Evolutionary conservation across 2,888 invertebrate species (phyloP).

Genomic region (Drosophila phalerata): DNA sequence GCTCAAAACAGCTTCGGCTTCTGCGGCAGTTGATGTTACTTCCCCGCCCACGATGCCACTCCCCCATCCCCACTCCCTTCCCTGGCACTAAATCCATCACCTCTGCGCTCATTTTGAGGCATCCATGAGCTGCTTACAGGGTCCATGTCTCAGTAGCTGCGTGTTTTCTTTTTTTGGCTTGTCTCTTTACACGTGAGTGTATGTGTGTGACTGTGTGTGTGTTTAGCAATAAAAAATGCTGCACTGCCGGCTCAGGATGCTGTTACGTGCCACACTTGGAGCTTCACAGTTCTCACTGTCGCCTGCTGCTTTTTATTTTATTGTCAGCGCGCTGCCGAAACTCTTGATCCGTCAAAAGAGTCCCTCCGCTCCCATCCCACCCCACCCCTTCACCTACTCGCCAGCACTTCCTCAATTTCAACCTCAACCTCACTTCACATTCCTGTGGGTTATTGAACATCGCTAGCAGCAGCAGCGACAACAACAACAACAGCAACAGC

Average conservation of each 20-base stretch:
- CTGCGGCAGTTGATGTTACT: conserved; percentile 38
- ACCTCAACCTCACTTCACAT: conserved; percentile 22
- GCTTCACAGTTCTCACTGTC: conserved; percentile 17
- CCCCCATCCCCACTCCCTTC: no score
- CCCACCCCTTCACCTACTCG: not conserved
- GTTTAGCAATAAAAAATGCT: conserved; percentile 55
- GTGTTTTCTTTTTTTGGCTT: conserved; percentile 18
- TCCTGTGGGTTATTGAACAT: conserved; percentile 57
- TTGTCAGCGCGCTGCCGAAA: conserved; percentile 49
- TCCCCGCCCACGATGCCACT: not conserved
- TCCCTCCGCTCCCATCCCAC: not conserved
- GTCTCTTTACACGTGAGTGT: conserved; percentile 10
- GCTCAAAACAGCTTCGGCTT: conserved; percentile 26
- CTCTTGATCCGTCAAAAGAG: conserved; percentile 54
- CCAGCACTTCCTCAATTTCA: not conserved
- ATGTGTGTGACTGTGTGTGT: conserved; percentile 20
- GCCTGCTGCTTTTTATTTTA: conserved; percentile 37
- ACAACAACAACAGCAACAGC: conserved; percentile 13
- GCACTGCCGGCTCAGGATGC: conserved; percentile 54
- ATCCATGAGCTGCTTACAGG: conserved; percentile 48
- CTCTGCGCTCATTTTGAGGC: conserved; percentile 18
- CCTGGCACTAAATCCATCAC: not conserved
- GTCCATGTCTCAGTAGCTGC: conserved; percentile 34
- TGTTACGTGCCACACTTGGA: conserved; percentile 43
- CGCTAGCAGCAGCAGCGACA: conserved; percentile 15